Conservation (phyloP, 1,140 invertebrate species). For the Idris sp. region DNA sequence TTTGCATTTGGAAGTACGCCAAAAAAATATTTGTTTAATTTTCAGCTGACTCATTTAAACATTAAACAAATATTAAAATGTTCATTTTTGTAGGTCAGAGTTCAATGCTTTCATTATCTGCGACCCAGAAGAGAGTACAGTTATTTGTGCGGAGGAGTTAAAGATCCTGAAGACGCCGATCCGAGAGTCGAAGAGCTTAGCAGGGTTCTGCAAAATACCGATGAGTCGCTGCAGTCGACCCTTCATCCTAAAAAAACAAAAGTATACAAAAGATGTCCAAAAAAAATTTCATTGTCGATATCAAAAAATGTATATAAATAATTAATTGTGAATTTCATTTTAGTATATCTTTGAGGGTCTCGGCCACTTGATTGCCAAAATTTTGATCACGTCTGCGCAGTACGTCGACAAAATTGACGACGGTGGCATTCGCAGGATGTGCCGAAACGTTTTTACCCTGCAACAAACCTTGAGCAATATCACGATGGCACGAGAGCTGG, state of each 20-base stretch:
- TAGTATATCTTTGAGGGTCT: constrained; percentile 97
- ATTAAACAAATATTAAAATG: too few species aligned
- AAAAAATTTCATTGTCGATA: too few species aligned
- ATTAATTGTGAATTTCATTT: too few species aligned
- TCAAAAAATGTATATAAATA: too few species aligned
- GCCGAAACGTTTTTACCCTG: constrained; percentile 90
- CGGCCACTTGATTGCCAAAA: constrained; percentile 90
- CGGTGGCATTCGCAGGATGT: constrained; percentile 89
- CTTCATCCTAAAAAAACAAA: constrained; percentile 88
- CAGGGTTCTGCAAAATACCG: constrained; percentile 87
- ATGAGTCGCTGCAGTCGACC: constrained; percentile 87
- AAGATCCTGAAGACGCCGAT: constrained; percentile 86
- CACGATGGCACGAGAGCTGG: constrained; percentile 88
- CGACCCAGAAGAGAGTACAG: constrained; percentile 83
- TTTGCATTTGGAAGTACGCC: constrained; percentile 85
- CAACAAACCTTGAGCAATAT: constrained; percentile 92
- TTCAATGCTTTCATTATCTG: constrained; percentile 96
- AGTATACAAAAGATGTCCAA: too few species aligned
- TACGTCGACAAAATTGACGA: constrained; percentile 89
- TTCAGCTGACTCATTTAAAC: too few species aligned
- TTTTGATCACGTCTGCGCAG: constrained; percentile 89
- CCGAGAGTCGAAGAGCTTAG: constrained; percentile 89
- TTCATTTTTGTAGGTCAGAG: constrained; percentile 82
- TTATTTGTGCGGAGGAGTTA: constrained; percentile 73
- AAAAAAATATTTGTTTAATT: background rate